Evolutionary conservation across 2,113 vertebrate genomes (phyloP).

Genomic region (Microcebus jonahi): DNA sequence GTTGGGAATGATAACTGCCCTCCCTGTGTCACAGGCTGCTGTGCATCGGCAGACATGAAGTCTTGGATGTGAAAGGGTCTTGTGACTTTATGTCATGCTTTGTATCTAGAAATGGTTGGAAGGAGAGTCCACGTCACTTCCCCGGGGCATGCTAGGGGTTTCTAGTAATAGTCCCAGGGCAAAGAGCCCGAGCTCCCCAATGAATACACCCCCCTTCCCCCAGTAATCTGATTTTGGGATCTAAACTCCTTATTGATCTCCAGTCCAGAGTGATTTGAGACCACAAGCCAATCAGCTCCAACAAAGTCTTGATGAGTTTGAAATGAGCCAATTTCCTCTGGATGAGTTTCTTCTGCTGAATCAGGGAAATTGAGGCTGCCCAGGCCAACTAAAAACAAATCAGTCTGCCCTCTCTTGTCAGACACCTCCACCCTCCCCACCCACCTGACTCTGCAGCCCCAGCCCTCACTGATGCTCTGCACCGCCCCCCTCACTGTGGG

Average conservation of each 20-base stretch:
- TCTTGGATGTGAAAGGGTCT: not conserved
- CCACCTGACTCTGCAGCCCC: not conserved
- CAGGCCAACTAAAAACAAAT: not conserved
- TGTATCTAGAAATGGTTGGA: not conserved
- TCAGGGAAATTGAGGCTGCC: constrained; percentile 12
- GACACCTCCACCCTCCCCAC: not conserved
- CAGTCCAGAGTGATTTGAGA: constrained; percentile 18
- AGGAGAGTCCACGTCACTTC: not conserved
- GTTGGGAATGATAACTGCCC: not conserved
- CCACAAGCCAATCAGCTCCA: constrained; percentile 31
- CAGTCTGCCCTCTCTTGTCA: not conserved
- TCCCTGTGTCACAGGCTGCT: not conserved
- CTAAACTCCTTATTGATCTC: not conserved
- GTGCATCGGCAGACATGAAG: not conserved
- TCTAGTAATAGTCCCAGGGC: not conserved
- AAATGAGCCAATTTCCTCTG: not conserved
- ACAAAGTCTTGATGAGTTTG: not conserved
- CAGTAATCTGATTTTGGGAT: not conserved
- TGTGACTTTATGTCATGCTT: not conserved
- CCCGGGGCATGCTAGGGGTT: accelerated
- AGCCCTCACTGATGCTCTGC: not conserved
- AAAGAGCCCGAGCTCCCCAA: not conserved
- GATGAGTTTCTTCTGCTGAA: not conserved
- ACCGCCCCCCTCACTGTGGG: not conserved
- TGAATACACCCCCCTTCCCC: not conserved